phyloP scores from a whole-genome alignment of 2,888 invertebrate species.

The Drosophila anomelani region DNA sequence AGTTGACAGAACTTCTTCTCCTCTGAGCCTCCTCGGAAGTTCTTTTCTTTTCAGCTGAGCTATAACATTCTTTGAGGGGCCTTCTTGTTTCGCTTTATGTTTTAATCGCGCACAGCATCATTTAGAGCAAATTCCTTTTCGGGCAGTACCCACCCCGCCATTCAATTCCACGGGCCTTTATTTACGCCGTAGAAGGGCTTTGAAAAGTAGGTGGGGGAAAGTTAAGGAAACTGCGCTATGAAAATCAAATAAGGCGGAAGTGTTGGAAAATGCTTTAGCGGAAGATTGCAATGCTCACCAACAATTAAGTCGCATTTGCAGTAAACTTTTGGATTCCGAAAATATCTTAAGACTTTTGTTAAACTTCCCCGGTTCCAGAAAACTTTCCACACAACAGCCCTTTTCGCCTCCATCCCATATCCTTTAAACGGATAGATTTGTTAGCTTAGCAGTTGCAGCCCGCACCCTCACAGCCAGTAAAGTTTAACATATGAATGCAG shows the following conservation, averaged over 20 bases:
- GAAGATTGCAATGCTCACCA: conserved; percentile 58
- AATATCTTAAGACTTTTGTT: conserved; percentile 80
- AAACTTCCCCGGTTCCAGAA: conserved; percentile 72
- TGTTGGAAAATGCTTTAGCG: conserved; percentile 27
- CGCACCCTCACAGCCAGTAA: too few relatives aligned
- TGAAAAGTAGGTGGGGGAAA: not conserved
- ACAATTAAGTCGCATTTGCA: conserved; percentile 80
- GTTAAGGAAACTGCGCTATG: not conserved
- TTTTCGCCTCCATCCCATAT: not conserved
- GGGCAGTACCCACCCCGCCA: not conserved
- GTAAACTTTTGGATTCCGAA: conserved; percentile 77
- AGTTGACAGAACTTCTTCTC: conserved; percentile 15
- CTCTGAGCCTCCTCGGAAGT: not conserved
- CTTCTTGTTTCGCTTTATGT: conserved; percentile 20
- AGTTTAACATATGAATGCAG: too few relatives aligned
- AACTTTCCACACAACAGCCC: conserved; percentile 42
- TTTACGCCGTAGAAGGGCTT: too few relatives aligned
- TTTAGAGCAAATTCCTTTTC: conserved; percentile 47
- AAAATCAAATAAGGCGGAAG: conserved; percentile 8
- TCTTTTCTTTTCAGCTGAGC: conserved; percentile 13
- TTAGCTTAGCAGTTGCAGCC: too few relatives aligned
- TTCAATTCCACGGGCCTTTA: conserved; percentile 14
- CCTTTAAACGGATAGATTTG: conserved; percentile 3
- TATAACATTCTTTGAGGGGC: conserved; percentile 10
- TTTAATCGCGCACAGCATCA: conserved; percentile 51